Base-by-base conservation (phyloP, 2,797 vertebrate species). In the Acanthurus leucopareius region DNA sequence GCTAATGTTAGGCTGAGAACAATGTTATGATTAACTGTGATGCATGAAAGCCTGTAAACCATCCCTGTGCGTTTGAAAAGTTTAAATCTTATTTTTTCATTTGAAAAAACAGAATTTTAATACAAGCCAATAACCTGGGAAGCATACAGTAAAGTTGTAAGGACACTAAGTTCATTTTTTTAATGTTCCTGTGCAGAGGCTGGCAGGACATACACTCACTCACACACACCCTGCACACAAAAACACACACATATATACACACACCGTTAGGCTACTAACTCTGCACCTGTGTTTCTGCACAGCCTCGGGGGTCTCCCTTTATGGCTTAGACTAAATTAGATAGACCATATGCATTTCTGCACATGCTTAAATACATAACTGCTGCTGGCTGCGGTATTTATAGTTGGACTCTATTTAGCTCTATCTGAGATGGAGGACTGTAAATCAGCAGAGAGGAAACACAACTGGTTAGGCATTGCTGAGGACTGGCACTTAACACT, bases 241-340 rank as follows among this genome's bases (percentile, higher is more conserved):
- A 52, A 48, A 25, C 45, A 62, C 80, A 86, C 78, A 61, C 73
- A 71, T 47, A 64, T 77, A 85, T 77, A 60, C 76, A 83, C 75
- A 88, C 89, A 81, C 79, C 25, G 69, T 86, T 58, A 83, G 87
- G 80, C 86, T 85, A 86, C 89, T 91, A 89, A 91, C 91, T 80
- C 87, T 88, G 90, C 92, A 94, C 92, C 93, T 94, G 93, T 93
- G 93, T 92, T 91, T 85, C 93, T 92, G 86, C 84, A 88, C 89
- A 91, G 93, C 90, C 92, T 91, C 90, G 86, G 82, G 89, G 93
- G 92, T 93, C 91, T 94, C 94, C 90, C 94, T 94, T 94, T 95
- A 95, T 94, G 93, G 93, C 91, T 93, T 91, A 89, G 93, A 94
- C 94, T 92, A 94, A 94, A 94, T 95, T 95, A 95, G 94, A 95